Base-by-base conservation (phyloP, 2,113 vertebrate species). In the Melozone crissalis region DNA sequence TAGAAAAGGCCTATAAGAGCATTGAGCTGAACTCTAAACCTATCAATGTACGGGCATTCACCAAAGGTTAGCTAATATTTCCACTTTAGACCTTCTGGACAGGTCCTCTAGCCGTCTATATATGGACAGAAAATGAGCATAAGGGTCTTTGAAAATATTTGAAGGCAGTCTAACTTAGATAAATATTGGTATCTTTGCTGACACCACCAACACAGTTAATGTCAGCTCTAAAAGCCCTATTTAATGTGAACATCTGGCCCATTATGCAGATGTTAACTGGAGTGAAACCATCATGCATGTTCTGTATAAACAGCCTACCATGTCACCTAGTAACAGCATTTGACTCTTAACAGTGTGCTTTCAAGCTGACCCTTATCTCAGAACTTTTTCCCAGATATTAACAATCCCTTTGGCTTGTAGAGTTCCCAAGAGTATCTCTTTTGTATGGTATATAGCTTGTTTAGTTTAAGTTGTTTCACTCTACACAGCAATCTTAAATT, bases 211-310 rank as follows among this genome's bases (percentile, higher is more conserved):
- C 8, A 59, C 10, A 81, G 68, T 46, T 90, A 88, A 92, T 49
- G 43, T 27, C 3, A 4, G 39, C 63, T 84, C 55, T 80, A 71
- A 83, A 67, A 85, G 11, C 54, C n/a, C 15, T 52, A 14, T 71
- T 83, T 91, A 83, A 82, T 66, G 55, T 41, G 55, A 95, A 95
- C 51, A 76, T 88, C 82, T 88, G 88, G 59, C n/a, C 44, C 41
- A 57, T 90, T 90, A 72, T 6, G 18, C 77, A 85, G 59, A 68
- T 80, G 43, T 77, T 93, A 93, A 84, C 59, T 92, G 59, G 61
- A 96, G 55, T 84, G 68, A 94, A 95, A 86, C 75, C 76, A 82
- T 63, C 55, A 77, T 68, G 65, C 11, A 33, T 4, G 1, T 81
- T 91, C 21, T 1, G 0, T 90, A 39, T 63, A 86, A 91, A 85